Conservation (phyloP, 2,888 invertebrate species). For the Frankliniella intonsa region DNA sequence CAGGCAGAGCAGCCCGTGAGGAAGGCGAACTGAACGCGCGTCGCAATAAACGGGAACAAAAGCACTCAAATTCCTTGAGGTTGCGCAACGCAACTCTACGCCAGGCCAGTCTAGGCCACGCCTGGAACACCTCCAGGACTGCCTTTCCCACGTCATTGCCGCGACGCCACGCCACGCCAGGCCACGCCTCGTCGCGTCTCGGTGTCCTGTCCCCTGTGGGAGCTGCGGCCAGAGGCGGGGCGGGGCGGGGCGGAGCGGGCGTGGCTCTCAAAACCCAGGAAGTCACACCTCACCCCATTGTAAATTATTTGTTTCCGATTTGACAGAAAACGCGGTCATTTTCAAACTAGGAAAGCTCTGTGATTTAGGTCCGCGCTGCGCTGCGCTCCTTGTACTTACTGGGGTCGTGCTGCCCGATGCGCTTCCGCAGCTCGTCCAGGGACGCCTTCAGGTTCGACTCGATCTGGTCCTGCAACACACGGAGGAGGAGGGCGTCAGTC, state of each 20-base stretch:
- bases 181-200: neutral
- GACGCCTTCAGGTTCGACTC: conserved; percentile 12
- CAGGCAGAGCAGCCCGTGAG: too few species aligned
- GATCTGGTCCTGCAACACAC: conserved; percentile 18
- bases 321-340: too few species aligned
- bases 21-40: too few species aligned
- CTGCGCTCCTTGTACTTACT: neutral
- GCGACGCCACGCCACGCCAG: neutral
- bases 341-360: too few species aligned
- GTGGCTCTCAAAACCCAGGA: too few species aligned
- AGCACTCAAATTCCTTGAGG: too few species aligned
- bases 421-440: conserved; percentile 21
- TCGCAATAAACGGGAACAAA: too few species aligned
- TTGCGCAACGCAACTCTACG: neutral
- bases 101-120: neutral
- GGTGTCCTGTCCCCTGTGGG: too few species aligned
- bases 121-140: neutral
- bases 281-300: too few species aligned
- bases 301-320: too few species aligned
- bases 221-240: too few species aligned
- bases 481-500: neutral
- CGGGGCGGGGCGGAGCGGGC: too few species aligned
- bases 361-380: neutral
- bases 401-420: conserved; percentile 1
- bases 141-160: conserved; percentile 1